Base-by-base conservation (phyloP, 1,140 invertebrate species). In the Cotesia glomerata region DNA sequence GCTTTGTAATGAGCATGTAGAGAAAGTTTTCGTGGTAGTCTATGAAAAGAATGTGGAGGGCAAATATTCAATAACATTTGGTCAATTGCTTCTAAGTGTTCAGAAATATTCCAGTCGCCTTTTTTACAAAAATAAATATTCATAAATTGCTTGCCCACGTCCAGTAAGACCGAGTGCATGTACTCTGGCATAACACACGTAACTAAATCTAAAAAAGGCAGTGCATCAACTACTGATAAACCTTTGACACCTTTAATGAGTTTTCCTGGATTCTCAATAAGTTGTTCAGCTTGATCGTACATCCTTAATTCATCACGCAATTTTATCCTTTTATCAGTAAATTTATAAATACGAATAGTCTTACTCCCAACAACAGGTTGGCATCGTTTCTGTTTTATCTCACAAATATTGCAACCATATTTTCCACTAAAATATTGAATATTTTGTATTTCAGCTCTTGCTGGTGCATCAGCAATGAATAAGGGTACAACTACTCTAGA, bases 391-490 rank as follows among this genome's bases (percentile, higher is more conserved):
- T 36, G 74, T 69, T 65, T 66, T 72, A 75, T 64, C 74, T 78
- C 75, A 35, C 78, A 80, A 58, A 75, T 65, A 75, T 80, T 77
- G 39, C 78, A 80, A 7, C 71, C 69, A 72, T 67, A 71, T 26
- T 18, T n/a, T 3, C 78, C 76, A 61, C 54, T 76, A 35, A 76
- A 77, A 45, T 75, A 71, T 9, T 69, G 70, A 54, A 78, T 75
- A 65, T 81, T 81, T 74, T 76, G 77, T 39, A 81, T 14, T 61
- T 77, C 59, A 8, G 79, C 79, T 75, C 79, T 52, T 4, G 74
- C 75, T 16, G 77, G 78, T 56, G 78, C 76, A 77, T 79, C 77
- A 14, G 67, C 78, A 9, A 77, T 39, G 14, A 74, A 67, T 14
- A 78, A 49, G 3, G 78, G 78, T 49, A 77, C 75, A 8, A 77